phyloP scores from a whole-genome alignment of 2,113 vertebrate genomes.

The Rhineura floridana region DNA sequence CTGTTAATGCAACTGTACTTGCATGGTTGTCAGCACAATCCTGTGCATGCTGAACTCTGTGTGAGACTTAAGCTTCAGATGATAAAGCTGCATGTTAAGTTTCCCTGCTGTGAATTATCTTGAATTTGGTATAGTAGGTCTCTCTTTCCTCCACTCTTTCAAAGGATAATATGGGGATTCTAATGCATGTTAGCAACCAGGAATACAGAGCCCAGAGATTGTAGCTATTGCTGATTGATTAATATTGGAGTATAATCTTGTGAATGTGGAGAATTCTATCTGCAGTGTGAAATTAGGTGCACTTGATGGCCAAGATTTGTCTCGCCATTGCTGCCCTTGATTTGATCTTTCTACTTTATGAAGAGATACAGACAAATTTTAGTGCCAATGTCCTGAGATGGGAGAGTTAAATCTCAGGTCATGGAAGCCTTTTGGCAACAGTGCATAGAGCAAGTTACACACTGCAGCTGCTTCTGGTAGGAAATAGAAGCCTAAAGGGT shows the following conservation, averaged over 20 bases:
- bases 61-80: neutral
- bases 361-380: slow-evolving; percentile 30
- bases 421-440: slow-evolving; percentile 36
- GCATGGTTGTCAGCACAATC: neutral
- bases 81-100: neutral
- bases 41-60: slow-evolving; percentile 19
- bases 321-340: neutral
- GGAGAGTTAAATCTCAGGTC: slow-evolving; percentile 40
- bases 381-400: neutral
- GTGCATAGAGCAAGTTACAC: rapidly evolving
- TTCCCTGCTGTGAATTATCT: neutral
- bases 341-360: neutral
- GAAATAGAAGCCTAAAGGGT: slow-evolving; percentile 16
- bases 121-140: neutral
- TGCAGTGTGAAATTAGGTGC: slow-evolving; percentile 21
- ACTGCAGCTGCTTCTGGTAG: slow-evolving; percentile 13
- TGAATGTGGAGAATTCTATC: neutral
- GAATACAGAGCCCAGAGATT: neutral
- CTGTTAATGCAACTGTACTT: neutral
- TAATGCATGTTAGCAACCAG: neutral
- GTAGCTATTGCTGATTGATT: neutral
- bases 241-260: neutral
- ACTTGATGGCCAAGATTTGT: slow-evolving; percentile 2
- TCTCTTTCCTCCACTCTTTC: neutral
- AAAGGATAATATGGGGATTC: neutral